Conservation (phyloP, 2,888 invertebrate genomes). For the Stenodema calcarata region DNA sequence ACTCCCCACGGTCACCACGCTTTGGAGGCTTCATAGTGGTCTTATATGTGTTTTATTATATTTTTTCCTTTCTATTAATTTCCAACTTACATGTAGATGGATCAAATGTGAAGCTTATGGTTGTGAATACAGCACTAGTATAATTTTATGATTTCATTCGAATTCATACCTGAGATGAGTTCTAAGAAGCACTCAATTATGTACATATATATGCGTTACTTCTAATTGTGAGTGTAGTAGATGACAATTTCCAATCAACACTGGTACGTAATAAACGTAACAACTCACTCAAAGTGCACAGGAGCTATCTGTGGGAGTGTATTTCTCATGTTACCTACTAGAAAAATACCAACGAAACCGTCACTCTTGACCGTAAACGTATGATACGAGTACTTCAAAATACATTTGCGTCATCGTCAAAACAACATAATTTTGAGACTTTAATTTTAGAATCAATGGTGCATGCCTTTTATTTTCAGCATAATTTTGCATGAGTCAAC, state of each 20-base stretch:
- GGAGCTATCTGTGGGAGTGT: neutral
- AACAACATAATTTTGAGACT: neutral
- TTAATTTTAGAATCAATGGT: slow-evolving; percentile 42
- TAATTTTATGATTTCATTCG: neutral
- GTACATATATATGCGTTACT: slow-evolving; percentile 30
- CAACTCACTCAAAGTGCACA: slow-evolving; percentile 40
- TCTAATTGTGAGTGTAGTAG: slow-evolving; percentile 44
- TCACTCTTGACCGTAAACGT: neutral
- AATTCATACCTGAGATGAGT: neutral
- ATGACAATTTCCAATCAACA: slow-evolving; percentile 6
- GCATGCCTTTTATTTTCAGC: slow-evolving; percentile 39
- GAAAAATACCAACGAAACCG: neutral
- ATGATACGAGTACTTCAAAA: neutral
- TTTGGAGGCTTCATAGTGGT: neutral
- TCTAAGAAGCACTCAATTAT: slow-evolving; percentile 16
- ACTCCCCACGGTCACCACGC: neutral
- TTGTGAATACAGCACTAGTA: neutral
- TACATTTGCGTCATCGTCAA: neutral
- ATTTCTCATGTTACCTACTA: no score
- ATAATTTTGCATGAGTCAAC: slow-evolving; percentile 38
- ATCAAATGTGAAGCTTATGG: slow-evolving; percentile 5
- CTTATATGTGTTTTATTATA: neutral
- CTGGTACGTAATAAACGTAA: neutral
- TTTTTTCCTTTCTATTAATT: neutral
- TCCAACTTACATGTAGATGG: neutral